Evolutionary conservation across 2,113 vertebrate genomes (phyloP).

Genomic region (Hemiprocne comata): DNA sequence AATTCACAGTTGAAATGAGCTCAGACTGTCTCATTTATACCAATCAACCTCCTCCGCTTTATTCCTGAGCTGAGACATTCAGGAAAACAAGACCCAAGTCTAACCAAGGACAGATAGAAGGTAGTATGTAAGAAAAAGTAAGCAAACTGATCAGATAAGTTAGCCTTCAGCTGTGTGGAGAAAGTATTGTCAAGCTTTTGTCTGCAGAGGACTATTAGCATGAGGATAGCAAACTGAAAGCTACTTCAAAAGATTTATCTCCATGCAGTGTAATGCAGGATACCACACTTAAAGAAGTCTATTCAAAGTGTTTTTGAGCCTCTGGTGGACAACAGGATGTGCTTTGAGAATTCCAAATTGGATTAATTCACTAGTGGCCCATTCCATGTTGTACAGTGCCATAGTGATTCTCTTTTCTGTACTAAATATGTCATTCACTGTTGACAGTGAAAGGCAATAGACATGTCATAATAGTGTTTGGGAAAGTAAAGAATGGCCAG

Average conservation of each 20-base stretch:
- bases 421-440: neutral
- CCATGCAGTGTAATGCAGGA: neutral
- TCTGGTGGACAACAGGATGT: rapidly evolving
- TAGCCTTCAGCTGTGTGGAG: neutral
- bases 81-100: neutral
- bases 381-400: neutral
- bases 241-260: neutral
- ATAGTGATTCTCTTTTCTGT: neutral
- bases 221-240: neutral
- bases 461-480: neutral
- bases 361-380: neutral
- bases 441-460: neutral
- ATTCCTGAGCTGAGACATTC: neutral
- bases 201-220: neutral
- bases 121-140: neutral
- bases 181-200: neutral
- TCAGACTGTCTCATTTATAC: slow-evolving; percentile 34
- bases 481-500: neutral
- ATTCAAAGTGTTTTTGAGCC: neutral
- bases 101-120: neutral
- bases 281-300: neutral
- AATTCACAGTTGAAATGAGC: slow-evolving; percentile 22
- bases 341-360: neutral
- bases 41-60: neutral
- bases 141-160: neutral